These are phyloP conservation scores for Elgaria multicarinata DNA, from an alignment of 2,113 vertebrate genomes.

Conservation along the genomic window DNA sequence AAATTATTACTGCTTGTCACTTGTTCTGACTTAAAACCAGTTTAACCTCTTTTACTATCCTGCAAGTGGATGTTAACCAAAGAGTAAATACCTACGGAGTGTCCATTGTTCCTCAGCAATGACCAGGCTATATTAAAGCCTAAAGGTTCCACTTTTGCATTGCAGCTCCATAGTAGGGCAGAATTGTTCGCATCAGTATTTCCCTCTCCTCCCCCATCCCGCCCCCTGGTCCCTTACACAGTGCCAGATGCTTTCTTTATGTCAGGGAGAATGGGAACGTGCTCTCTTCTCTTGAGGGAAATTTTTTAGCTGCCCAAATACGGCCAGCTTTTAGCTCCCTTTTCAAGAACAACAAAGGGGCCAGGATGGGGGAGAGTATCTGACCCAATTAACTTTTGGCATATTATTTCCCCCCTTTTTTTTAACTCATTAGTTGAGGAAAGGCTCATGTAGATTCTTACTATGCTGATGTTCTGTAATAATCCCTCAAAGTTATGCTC, in stretches of 20 bases:
- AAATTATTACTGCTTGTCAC: not conserved
- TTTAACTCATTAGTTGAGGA: conserved; percentile 66
- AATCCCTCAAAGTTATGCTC: conserved; percentile 53
- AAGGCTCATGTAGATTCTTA: conserved; percentile 36
- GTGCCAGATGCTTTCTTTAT: not conserved
- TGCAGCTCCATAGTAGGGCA: no score
- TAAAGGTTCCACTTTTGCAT: not conserved
- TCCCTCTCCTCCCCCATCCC: not conserved
- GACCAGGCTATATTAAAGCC: not conserved
- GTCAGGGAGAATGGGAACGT: conserved; percentile 2
- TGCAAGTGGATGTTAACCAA: not conserved
- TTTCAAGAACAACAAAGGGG: conserved; percentile 32
- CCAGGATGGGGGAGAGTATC: conserved; percentile 47
- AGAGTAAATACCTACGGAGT: not conserved
- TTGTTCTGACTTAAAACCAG: conserved; percentile 2
- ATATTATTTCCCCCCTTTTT: conserved; percentile 36
- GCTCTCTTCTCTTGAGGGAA: conserved; percentile 24
- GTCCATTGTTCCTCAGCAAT: not conserved
- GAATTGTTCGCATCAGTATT: not conserved
- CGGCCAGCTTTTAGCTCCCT: conserved; percentile 37
- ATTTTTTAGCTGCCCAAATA: conserved; percentile 51
- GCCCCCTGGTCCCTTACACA: not conserved
- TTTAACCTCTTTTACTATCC: not conserved
- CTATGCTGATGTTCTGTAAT: conserved; percentile 39
- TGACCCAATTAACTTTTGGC: conserved; percentile 52